These are phyloP conservation scores for Saccostrea glomerata DNA, from an alignment of 1,140 invertebrate genomes.

Conservation along the genomic window DNA sequence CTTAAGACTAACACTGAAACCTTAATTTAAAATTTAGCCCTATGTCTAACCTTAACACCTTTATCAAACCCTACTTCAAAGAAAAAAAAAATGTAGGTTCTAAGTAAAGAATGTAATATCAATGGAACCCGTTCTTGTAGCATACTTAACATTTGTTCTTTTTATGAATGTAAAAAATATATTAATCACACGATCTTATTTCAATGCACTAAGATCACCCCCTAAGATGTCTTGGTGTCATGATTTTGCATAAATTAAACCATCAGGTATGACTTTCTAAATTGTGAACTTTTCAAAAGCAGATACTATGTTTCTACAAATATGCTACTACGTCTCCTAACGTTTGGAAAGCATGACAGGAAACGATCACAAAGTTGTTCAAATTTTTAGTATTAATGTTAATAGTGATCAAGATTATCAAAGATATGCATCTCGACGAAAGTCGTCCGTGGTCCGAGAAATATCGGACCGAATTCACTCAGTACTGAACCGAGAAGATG, in stretches of 20 bases:
- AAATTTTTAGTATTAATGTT: neutral
- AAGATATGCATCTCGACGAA: conserved; percentile 10
- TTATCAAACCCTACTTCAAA: too few relatives aligned
- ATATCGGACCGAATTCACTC: conserved; percentile 2
- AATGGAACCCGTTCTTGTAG: too few relatives aligned
- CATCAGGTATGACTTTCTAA: neutral
- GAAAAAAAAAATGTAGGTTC: too few relatives aligned
- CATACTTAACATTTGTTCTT: too few relatives aligned
- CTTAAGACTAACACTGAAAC: too few relatives aligned
- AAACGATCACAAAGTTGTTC: neutral
- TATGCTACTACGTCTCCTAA: neutral
- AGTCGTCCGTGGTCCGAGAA: neutral
- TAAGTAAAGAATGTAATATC: too few relatives aligned
- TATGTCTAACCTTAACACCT: too few relatives aligned
- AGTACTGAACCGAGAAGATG: conserved; percentile 7
- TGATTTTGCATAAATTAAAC: neutral
- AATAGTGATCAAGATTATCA: neutral
- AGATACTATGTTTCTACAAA: neutral
- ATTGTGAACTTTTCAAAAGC: neutral
- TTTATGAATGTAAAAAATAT: too few relatives aligned
- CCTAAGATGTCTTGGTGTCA: neutral
- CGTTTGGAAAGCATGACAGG: neutral
- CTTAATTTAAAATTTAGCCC: too few relatives aligned
- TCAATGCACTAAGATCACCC: too few relatives aligned
- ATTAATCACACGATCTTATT: too few relatives aligned